Conservation (phyloP, 2,113 vertebrate genomes). For the Dromiciops gliroides region DNA sequence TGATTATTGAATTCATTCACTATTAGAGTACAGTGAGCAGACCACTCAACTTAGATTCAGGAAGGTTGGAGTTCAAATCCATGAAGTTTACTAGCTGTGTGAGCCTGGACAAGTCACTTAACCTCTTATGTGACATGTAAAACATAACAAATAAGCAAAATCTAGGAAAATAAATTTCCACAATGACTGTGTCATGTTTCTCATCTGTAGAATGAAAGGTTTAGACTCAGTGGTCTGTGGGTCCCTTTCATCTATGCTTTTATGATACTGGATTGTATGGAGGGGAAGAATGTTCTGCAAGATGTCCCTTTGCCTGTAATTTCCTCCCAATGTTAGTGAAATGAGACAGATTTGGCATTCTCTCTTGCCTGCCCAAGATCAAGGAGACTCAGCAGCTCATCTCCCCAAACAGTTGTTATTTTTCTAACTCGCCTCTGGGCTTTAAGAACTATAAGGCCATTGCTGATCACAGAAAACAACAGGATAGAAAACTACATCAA, state of each 20-base stretch:
- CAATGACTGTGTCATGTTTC: background rate
- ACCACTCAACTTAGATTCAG: background rate
- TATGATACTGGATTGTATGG: background rate
- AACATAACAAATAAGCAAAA: background rate
- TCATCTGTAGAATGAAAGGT: background rate
- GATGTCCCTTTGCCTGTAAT: background rate
- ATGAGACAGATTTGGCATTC: background rate
- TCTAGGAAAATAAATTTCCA: background rate
- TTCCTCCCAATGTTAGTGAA: background rate
- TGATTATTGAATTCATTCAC: background rate
- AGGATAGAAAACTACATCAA: background rate
- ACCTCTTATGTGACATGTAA: background rate
- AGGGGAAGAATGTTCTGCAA: background rate
- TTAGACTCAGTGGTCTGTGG: too few relatives aligned
- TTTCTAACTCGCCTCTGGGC: constrained; percentile 14
- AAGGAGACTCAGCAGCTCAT: constrained; percentile 15
- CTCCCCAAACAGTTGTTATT: background rate
- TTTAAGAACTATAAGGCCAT: background rate
- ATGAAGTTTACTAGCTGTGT: background rate
- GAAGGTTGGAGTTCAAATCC: background rate
- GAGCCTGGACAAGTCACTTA: background rate
- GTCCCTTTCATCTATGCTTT: background rate
- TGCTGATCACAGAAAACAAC: background rate
- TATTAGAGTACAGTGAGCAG: background rate
- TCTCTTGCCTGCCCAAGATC: background rate